These are phyloP conservation scores for Zingel zingel DNA, from an alignment of 2,113 vertebrate species.

Conservation along the genomic window DNA sequence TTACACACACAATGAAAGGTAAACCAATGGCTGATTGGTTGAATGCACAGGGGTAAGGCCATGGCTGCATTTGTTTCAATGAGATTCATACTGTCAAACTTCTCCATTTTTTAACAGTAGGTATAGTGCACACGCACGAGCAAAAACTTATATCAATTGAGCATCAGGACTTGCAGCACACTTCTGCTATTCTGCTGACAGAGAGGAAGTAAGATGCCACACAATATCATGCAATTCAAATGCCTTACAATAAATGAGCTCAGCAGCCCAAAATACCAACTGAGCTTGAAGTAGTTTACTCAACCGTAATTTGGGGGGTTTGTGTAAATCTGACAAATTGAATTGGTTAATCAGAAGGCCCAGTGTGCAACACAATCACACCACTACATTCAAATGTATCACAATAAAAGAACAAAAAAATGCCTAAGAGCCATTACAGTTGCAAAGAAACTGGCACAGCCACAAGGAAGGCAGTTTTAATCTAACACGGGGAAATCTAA, in stretches of 20 bases:
- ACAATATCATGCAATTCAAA: constrained; percentile 44
- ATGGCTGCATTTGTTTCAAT: constrained; percentile 26
- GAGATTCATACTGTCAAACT: constrained; percentile 23
- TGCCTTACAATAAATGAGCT: constrained; percentile 45
- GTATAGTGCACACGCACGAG: constrained; percentile 16
- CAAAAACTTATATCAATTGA: constrained; percentile 41
- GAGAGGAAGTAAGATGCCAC: constrained; percentile 58
- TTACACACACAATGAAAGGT: constrained; percentile 16
- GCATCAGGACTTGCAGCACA: constrained; percentile 17
- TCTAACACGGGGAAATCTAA: background rate
- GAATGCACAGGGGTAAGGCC: constrained; percentile 2
- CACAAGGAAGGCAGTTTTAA: constrained; percentile 13
- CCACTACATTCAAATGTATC: background rate
- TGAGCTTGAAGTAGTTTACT: constrained; percentile 19
- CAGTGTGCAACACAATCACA: background rate
- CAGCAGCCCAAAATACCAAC: constrained; percentile 37
- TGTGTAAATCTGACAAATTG: constrained; percentile 21
- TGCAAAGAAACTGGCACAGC: background rate
- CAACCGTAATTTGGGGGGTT: constrained; percentile 1
- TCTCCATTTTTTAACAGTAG: constrained; percentile 32
- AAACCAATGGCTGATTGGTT: constrained; percentile 16
- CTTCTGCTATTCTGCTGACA: constrained; percentile 52
- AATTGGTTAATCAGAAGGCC: constrained; percentile 20
- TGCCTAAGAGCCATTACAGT: constrained; percentile 7
- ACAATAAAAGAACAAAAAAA: constrained; percentile 10